Base-by-base conservation (phyloP, 2,888 invertebrate genomes). In the Syrphus vitripennis region DNA sequence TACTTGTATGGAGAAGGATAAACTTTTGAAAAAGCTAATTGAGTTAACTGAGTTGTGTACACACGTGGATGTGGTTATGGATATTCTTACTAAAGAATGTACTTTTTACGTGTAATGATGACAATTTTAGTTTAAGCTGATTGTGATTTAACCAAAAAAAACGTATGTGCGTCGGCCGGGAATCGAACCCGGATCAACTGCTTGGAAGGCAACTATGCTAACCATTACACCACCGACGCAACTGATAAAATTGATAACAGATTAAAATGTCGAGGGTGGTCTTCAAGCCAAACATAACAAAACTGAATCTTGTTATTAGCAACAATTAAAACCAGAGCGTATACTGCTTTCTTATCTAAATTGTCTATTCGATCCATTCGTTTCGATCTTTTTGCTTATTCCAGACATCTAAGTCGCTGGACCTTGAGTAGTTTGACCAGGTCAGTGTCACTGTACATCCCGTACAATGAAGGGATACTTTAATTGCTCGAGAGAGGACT, bases 151-250 rank as follows among this genome's bases (percentile, higher is more conserved):
- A 6, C 24, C 24, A 7, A 14, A 14, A 50, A 26, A 50, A 50
- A 24, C 7, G 3, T 10, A 26, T 67, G n/a, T 67, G 67, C 50
- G 48, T 67, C 48, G 67, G 67, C 67, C 86, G 86, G 86, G 86
- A 86, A 86, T 86, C 86, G 86, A 86, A 86, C 82, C 86, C 86
- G 82, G 82, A 86, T 86, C 86, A 86, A 86, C 86, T 86, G 86
- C 86, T 86, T 86, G 86, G 86, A 86, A 86, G 86, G 86, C 86
- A 86, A 82, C 86, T 86, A 86, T 86, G 86, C 86, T 86, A 24
- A 86, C 86, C 84, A 86, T 86, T 86, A 86, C 84, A 86, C 84
- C 84, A 86, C 84, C 84, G 69, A 70, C 69, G 53, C 69, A 24
- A 9, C 7, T 50, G 24, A 48, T 12, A 48, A 1, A 2, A 5